Conservation (phyloP, 2,113 vertebrate genomes). For the Oxyruncus cristatus region DNA sequence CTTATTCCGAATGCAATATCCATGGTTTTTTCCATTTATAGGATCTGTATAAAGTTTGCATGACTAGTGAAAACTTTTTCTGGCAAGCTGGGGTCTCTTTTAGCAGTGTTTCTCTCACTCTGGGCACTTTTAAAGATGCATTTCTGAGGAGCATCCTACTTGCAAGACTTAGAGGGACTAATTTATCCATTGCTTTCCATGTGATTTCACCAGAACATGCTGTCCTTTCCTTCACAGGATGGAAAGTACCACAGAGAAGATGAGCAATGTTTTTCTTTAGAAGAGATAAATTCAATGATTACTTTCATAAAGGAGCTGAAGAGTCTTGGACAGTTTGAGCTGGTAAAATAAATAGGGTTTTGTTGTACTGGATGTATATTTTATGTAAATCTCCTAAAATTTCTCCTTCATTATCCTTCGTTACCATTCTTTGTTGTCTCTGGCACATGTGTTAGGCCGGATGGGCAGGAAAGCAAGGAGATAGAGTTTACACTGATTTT, state of each 20-base stretch:
- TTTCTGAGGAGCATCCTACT: not conserved
- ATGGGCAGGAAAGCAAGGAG: not conserved
- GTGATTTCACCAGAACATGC: not conserved
- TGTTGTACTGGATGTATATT: not conserved
- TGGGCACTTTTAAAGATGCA: not conserved
- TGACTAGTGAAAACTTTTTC: not conserved
- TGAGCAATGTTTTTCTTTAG: conserved; percentile 74
- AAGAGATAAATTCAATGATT: conserved; percentile 78
- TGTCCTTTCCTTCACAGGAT: conserved; percentile 64
- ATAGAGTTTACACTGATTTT: not conserved
- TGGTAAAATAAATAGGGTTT: conserved; percentile 75
- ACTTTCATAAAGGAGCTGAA: conserved; percentile 83
- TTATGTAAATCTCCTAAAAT: not conserved
- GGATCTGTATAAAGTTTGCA: not conserved
- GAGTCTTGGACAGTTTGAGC: conserved; percentile 81
- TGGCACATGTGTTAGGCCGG: not conserved
- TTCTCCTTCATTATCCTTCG: not conserved
- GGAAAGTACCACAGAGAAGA: conserved; percentile 70
- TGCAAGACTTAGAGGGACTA: not conserved
- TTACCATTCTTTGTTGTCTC: not conserved
- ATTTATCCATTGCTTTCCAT: not conserved
- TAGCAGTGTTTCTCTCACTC: not conserved
- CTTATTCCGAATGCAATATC: not conserved
- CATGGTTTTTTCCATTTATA: not conserved
- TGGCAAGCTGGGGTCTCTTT: not conserved